Percentiles rank a stretch among this genome's conserved stretches.
Conservation (phyloP, 2,113 vertebrate genomes). For the Canis aureus region DNA sequence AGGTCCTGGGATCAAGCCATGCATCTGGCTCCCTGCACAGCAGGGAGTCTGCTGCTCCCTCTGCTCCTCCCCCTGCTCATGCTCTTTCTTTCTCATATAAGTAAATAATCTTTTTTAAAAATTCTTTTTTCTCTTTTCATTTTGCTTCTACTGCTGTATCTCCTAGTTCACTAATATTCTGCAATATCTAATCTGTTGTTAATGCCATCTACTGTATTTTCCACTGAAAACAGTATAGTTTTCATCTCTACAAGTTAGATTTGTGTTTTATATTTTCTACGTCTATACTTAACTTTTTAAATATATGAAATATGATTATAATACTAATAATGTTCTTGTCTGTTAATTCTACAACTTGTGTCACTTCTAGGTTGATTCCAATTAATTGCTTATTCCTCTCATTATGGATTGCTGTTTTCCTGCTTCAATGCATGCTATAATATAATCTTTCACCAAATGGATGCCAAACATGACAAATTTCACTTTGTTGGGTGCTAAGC, state of each 20-base stretch:
- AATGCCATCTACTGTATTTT: not conserved
- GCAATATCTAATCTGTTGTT: not conserved
- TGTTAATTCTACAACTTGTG: not conserved
- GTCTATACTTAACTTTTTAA: not conserved
- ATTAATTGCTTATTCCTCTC: not conserved
- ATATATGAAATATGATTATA: not conserved
- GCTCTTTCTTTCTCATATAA: no score
- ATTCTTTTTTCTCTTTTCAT: not conserved
- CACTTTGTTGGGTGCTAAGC: not conserved
- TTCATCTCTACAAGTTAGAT: not conserved
- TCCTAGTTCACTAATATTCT: slow-evolving; percentile 7
- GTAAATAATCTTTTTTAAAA: not conserved
- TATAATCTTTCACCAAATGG: not conserved
- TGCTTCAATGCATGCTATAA: not conserved
- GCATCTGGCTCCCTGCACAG: no score
- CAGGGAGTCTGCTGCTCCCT: no score
- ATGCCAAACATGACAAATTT: not conserved
- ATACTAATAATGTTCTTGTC: not conserved
- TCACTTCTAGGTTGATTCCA: not conserved
- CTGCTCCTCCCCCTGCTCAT: no score
- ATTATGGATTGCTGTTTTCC: not conserved
- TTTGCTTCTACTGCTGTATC: not conserved
- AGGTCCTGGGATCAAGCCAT: no score
- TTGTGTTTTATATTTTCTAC: slow-evolving; percentile 24
- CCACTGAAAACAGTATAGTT: not conserved